These are phyloP conservation scores for Oncorhynchus mykiss DNA, from an alignment of 2,113 vertebrate species.

Conservation along the genomic window DNA sequence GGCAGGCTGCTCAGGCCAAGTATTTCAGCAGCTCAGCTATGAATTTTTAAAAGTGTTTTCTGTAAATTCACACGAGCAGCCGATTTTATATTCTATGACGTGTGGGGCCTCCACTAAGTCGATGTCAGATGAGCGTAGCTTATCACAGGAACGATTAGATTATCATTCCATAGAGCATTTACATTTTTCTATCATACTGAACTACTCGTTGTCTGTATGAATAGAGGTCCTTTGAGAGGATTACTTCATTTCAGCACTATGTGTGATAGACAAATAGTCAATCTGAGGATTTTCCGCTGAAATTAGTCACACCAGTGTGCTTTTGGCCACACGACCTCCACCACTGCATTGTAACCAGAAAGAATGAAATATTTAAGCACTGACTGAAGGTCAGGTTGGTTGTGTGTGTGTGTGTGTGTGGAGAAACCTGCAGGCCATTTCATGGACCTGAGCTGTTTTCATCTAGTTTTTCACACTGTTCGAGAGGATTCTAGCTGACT, in stretches of 20 bases:
- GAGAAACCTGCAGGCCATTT: not conserved
- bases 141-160: not conserved
- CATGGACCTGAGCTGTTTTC: not conserved
- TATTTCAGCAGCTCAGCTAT: not conserved
- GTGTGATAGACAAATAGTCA: conserved; percentile 8
- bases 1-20: not conserved
- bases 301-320: not conserved
- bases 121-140: not conserved
- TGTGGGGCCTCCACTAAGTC: not conserved
- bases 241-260: not conserved
- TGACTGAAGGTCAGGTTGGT: not conserved
- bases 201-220: not conserved
- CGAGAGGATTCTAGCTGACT: no score
- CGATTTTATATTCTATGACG: conserved; percentile 9
- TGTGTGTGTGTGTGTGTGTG: not conserved
- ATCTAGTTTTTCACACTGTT: not conserved
- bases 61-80: not conserved
- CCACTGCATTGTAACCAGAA: not conserved
- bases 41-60: conserved; percentile 17
- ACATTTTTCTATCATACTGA: not conserved
- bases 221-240: not conserved
- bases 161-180: not conserved
- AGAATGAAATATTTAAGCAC: not conserved
- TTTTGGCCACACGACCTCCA: not conserved
- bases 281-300: not conserved